These are phyloP conservation scores for Lipophrys pholis DNA, from an alignment of 2,113 vertebrate genomes.

Conservation along the genomic window DNA sequence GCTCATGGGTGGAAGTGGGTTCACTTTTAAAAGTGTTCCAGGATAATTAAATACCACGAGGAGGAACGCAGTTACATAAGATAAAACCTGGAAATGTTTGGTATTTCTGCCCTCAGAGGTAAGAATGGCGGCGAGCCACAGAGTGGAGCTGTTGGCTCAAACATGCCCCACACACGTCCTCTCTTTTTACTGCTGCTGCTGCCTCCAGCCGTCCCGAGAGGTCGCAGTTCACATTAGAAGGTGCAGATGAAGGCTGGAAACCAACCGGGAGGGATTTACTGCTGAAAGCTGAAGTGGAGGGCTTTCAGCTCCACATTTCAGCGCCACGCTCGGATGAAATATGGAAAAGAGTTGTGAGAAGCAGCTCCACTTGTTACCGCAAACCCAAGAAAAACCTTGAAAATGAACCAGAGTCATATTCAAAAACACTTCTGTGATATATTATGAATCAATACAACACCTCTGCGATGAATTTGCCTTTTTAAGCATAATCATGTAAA, in stretches of 20 bases:
- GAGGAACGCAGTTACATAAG: neutral
- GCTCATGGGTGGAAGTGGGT: too few species aligned
- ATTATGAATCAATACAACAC: too few species aligned
- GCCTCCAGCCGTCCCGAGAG: neutral
- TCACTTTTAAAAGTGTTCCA: too few species aligned
- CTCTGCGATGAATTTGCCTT: too few species aligned
- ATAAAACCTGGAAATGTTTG: neutral
- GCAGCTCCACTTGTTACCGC: constrained; percentile 3
- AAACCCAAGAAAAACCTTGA: too few species aligned
- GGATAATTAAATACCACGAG: too few species aligned
- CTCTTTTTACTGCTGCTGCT: neutral
- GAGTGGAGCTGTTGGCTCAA: constrained; percentile 47
- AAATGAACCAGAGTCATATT: neutral
- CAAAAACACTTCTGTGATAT: too few species aligned
- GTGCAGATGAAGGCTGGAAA: neutral
- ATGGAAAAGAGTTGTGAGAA: neutral
- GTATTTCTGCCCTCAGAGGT: neutral
- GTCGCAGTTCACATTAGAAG: neutral
- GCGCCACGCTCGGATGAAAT: neutral
- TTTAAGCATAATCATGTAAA: too few species aligned
- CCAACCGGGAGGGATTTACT: neutral
- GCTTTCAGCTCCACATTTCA: neutral
- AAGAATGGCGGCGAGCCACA: neutral
- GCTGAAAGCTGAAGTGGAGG: neutral
- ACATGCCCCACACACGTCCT: neutral